Evolutionary conservation across 2,797 vertebrate species (phyloP).

Genomic region (Xenops minutus): DNA sequence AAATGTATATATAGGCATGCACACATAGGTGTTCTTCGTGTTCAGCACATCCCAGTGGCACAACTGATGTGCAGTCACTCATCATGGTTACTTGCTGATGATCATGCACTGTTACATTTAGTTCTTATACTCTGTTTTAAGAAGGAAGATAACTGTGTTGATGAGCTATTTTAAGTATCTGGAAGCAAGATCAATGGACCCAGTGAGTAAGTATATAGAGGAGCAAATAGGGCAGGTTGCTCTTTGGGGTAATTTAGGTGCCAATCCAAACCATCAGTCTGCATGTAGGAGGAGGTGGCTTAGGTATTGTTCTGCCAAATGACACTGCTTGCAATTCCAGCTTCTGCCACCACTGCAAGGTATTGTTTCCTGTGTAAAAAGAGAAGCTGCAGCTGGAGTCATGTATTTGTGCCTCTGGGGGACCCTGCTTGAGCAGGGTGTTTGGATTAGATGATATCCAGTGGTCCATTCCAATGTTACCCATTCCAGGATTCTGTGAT

Average conservation of each 20-base stretch:
- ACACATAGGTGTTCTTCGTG: background rate
- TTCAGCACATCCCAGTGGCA: background rate
- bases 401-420: background rate
- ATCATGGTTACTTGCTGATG: background rate
- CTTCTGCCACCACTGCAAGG: background rate
- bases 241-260: background rate
- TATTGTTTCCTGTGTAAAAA: background rate
- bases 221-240: background rate
- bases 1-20: background rate
- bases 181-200: background rate
- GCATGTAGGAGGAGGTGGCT: background rate
- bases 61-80: rapidly evolving
- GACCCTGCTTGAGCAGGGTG: background rate
- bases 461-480: background rate
- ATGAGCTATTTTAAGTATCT: background rate
- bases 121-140: background rate
- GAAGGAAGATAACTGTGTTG: background rate
- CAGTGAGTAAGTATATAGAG: background rate
- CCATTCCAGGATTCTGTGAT: background rate
- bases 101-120: background rate
- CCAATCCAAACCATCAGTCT: background rate
- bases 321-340: background rate
- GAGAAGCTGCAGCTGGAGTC: background rate
- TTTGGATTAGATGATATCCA: background rate
- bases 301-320: background rate